Evolutionary conservation across 2,888 invertebrate species (phyloP), one percentile per base, ranked within the genome.

Genomic region (Aleiodes leptofemur): DNA sequence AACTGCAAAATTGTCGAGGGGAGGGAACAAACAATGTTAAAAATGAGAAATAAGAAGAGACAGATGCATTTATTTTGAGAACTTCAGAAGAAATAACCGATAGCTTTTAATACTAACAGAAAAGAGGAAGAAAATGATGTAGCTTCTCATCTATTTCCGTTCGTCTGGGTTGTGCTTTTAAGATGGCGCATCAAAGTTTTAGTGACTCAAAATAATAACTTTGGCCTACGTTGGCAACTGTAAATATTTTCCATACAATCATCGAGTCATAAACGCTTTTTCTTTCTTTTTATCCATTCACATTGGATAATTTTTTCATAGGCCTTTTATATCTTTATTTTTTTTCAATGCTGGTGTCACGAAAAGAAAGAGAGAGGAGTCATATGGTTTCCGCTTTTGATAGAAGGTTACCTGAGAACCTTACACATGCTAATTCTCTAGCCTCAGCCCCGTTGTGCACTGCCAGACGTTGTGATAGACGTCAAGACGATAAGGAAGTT

Each of bases 131-230:
- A 57, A 55, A 56, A 55, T 71, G 64, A 61, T 56, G 57, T 57
- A 56, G 55, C 56, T 69, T 16, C 29, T 56, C 53, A 69, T 71
- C 72, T 72, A 72, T 72, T 72, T 72, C 50, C 11, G 72, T 61
- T 59, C 23, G 34, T 8, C 51, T 53, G n/a, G 14, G 38, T 14
- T 38, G 38, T 38, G 43, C 43, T 43, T 43, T 8, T 43, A 9
- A 8, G 8, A 43, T 53, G 14, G 11, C 51, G 29, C 34, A 69
- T 34, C 16, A 69, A 29, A 34, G 69, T 69, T 4, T 53, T 51
- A 29, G 53, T 59, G 59, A 59, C 53, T 69, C 53, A 31, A 69
- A 69, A 69, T 23, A 34, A 69, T 69, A 53, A 53, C 53, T 34
- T 53, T 69, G 53, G 50, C 69, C 51, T 13, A 14, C 23, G 23